Evolutionary conservation across 2,113 vertebrate species (phyloP), one percentile per base, ranked within the genome.

Genomic region (Murina feae): DNA sequence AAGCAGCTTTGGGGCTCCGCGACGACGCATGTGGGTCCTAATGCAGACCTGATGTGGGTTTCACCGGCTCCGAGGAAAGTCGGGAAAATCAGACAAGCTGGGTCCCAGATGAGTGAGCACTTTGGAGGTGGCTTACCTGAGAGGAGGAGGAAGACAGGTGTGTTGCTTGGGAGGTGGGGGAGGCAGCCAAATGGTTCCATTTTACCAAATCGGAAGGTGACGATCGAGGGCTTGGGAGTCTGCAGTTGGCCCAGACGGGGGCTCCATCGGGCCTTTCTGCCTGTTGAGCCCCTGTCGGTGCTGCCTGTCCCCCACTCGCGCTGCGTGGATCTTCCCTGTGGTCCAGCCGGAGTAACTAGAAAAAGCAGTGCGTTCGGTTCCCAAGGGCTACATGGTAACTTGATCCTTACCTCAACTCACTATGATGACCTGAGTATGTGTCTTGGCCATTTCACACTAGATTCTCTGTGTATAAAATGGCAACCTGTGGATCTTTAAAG

Each of bases 1-100:
- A 92, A 97, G 71, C 88, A 92, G 92, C 90, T 95, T 86, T 91
- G 89, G 87, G 86, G 63, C 74, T 89, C 55, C 9, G 0, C 65
- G 79, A n/a, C 9, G 42, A n/a, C 9, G 42, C 81, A 72, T 3
- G 28, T 49, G 51, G 23, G 71, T 28, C 63, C 81, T 75, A 53
- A 53, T 53, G 85, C 65, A 60, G 35, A 84, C 87, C 63, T 4
- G 14, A 51, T 47, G 1, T 66, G 66, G 75, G 51, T 65, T 86
- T 94, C 53, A 2, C 49, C 74, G 37, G 37, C 47, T 71, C 47
- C 47, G 53, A 49, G 68, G 82, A 8, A 25, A 60, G 11, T 60
- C 23, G 74, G 44, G 79, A 55, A 86, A 87, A 69, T 83, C 89
- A 80, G 86, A 72, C 37, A 12, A 39, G 16, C 39, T 7, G 42